Percentiles rank a stretch among this genome's conserved stretches.
Conservation (phyloP, 2,113 vertebrate species). For the Arizona elegans region DNA sequence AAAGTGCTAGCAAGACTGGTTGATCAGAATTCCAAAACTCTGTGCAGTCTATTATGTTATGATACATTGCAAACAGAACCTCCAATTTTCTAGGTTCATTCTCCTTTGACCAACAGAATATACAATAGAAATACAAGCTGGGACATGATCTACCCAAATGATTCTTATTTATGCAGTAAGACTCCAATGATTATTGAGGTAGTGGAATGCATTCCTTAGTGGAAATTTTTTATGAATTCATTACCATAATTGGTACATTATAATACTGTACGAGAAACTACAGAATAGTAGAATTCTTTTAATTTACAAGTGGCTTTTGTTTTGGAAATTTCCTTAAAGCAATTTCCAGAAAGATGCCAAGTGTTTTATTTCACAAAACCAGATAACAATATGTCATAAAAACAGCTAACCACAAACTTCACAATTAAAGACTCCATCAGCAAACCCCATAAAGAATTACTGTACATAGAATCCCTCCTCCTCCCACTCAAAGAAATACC, state of each 20-base stretch:
- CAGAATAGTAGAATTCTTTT: not conserved
- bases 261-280: not conserved
- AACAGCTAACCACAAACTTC: not conserved
- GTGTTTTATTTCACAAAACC: not conserved
- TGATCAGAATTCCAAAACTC: not conserved
- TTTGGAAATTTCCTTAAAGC: not conserved
- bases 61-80: not conserved
- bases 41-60: conserved; percentile 9
- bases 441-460: not conserved
- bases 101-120: not conserved
- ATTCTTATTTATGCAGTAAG: not conserved
- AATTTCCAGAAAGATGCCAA: not conserved
- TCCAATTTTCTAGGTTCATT: conserved; percentile 8
- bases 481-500: not conserved
- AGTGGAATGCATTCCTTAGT: not conserved
- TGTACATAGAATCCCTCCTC: not conserved
- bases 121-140: not conserved
- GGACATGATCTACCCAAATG: not conserved
- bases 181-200: not conserved
- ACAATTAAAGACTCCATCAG: not conserved
- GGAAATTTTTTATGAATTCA: not conserved
- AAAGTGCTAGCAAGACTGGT: conserved; percentile 20
- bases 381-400: not conserved
- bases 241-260: not conserved
- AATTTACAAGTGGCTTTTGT: not conserved